A percentile compares a stretch with the other conserved stretches of the same genome.
These are phyloP conservation scores for Axinella damicornis DNA, from an alignment of 37 sponge, comb jelly and placozoan species.

Conservation along the genomic window DNA sequence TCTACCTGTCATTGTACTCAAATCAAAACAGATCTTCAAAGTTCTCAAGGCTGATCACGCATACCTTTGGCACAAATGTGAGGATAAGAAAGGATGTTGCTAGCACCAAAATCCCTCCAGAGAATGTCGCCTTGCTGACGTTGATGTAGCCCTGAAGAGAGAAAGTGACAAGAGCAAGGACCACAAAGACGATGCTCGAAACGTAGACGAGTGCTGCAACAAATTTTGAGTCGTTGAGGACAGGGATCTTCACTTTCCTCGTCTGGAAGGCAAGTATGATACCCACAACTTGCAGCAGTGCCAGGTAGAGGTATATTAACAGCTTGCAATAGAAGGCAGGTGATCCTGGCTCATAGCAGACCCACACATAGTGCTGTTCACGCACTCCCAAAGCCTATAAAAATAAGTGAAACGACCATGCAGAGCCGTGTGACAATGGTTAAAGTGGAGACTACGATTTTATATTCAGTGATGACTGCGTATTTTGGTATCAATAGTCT, in stretches of 20 bases:
- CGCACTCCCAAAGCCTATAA: too few species aligned
- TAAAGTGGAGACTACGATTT: too few species aligned
- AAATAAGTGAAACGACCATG: too few species aligned
- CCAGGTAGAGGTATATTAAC: neutral
- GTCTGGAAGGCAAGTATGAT: conserved; percentile 47
- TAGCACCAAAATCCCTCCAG: conserved; percentile 6
- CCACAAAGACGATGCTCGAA: conserved; percentile 29
- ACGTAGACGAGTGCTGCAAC: conserved; percentile 48
- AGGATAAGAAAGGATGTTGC: conserved; percentile 24
- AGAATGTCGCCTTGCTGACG: neutral
- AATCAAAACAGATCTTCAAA: too few species aligned
- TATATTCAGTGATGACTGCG: too few species aligned
- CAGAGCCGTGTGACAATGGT: too few species aligned
- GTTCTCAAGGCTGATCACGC: too few species aligned
- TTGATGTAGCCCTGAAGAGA: conserved; percentile 13
- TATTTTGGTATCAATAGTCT: too few species aligned
- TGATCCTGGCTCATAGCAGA: too few species aligned
- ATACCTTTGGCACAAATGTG: conserved; percentile 47
- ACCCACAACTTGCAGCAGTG: conserved; percentile 33
- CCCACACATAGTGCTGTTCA: too few species aligned
- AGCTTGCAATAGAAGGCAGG: too few species aligned
- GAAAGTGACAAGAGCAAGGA: conserved; percentile 14
- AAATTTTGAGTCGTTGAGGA: conserved; percentile 51
- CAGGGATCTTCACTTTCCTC: conserved; percentile 39
- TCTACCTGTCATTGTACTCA: too few species aligned